Evolutionary conservation across 1,140 invertebrate species (phyloP), one percentile per base, ranked within the genome.

Genomic region (Amphibalanus amphitrite): DNA sequence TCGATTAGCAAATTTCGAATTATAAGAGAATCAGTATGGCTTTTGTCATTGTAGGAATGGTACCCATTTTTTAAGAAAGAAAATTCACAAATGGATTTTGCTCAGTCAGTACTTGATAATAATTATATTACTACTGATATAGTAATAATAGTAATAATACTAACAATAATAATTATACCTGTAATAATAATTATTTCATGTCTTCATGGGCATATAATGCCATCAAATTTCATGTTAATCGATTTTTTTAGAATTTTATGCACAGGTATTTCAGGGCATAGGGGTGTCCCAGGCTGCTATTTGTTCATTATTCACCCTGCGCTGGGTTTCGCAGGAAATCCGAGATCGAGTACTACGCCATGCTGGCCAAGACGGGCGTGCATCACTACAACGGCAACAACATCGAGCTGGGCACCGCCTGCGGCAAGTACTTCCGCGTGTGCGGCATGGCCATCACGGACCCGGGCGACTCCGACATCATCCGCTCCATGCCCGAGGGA

Each of bases 351-450:
- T 99, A 99, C 82, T 98, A 99, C 80, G 96, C 97, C 71, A 97
- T 99, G 91, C 87, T 99, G 79, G 94, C 97, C 6, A 98, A 98
- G 81, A 98, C 95, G 77, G 97, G 97, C 76, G 97, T 99, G 26
- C 97, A 99, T 80, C 96, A 99, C 81, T 99, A 99, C 84, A 91
- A 91, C 75, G 97, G 97, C 30, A 98, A 95, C 84, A 99, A 99
- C 82, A 97, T 98, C 78, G 97, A 99, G 81, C 84, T 99, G 74
- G 97, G 97, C 74, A 99, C 97, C 72, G 97, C 96, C 29, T 99
- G 97, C 79, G 97, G 97, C 83, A 99, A 98, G 86, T 98, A 98
- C 82, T 99, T 98, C 88, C 86, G 95, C 77, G 96, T 99, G 20
- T 97, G 95, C 83, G 96, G 95, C 64, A 86, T 99, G 77, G 95